Evolutionary conservation across 2,888 invertebrate genomes (phyloP).

Genomic region (Rhorus exstirpatorius): DNA sequence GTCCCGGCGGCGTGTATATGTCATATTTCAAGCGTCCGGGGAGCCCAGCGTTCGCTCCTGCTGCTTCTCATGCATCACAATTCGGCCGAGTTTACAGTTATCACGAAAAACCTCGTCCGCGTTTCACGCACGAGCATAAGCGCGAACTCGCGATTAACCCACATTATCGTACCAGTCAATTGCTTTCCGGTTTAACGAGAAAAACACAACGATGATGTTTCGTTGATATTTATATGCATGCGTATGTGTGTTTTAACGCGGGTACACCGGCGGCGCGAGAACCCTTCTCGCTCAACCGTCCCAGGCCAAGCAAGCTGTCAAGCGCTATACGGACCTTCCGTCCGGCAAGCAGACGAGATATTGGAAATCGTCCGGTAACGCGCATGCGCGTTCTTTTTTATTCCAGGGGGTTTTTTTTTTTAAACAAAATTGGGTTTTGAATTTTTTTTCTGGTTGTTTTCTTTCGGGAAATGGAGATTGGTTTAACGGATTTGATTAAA

Average conservation of each 20-base stretch:
- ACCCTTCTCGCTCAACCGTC: constrained; percentile 58
- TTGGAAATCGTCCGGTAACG: constrained; percentile 41
- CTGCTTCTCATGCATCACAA: constrained; percentile 65
- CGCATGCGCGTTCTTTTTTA: constrained; percentile 58
- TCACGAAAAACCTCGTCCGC: constrained; percentile 50
- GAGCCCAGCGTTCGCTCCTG: constrained; percentile 58
- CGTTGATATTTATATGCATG: neutral
- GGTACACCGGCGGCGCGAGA: constrained; percentile 52
- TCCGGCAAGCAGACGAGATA: constrained; percentile 66
- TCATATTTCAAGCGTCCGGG: constrained; percentile 62
- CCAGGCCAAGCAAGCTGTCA: constrained; percentile 67
- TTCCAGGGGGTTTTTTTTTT: neutral
- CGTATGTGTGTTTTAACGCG: constrained; percentile 8
- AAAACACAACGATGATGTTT: neutral
- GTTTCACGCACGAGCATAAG: constrained; percentile 51
- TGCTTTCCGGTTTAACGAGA: constrained; percentile 23
- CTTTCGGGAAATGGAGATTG: no score
- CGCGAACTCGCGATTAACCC: constrained; percentile 54
- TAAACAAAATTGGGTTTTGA: no score
- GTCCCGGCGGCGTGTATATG: constrained; percentile 58
- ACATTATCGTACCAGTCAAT: constrained; percentile 59
- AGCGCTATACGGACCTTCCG: constrained; percentile 69
- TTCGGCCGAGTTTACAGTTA: constrained; percentile 20
- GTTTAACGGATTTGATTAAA: no score
- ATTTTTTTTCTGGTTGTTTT: no score